Evolutionary conservation across 2,888 invertebrate species (phyloP), one percentile per base, ranked within the genome.

Genomic region (Temnothorax unifasciatus): DNA sequence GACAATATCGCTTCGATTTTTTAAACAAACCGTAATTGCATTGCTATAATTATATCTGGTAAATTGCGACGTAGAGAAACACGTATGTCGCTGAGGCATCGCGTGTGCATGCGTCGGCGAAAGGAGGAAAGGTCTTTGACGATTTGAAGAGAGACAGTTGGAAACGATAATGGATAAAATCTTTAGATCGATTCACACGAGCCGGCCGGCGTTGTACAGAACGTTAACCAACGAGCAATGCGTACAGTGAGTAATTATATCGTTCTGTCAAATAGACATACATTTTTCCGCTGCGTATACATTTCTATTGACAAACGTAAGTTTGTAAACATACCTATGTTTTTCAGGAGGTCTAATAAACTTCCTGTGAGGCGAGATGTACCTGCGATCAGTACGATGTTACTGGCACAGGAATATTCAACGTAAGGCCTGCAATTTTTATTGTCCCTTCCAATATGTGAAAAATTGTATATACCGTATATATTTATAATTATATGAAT

Each of bases 131-230:
- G 38, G 21, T 52, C 4, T 52, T 76, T 77, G 15, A 77, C 9
- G 54, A 21, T 15, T 21, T 54, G n/a, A 44, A 21, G 8, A 21
- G 34, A 54, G 15, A 34, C 18, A 15, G 15, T 25, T 13, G n/a
- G n/a, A 52, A 21, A 50, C 21, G 13, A 18, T n/a, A 15, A 77
- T 77, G 77, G 77, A 77, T 69, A 77, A 77, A 44, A 57, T 77
- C 29, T 44, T 77, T n/a, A 68, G 54, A 54, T 69, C 54, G 0
- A 38, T 77, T 52, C 41, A 41, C 41, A n/a, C 44, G 44, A 77
- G n/a, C 6, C 69, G 77, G 29, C 54, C 69, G 25, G n/a, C 54
- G 3, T 54, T 77, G 9, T 69, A 57, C 34, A 77, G 15, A 57
- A 69, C 68, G 0, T 57, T 77, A 9, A 41, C 54, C 9, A 68